phyloP scores from a whole-genome alignment of 1,140 invertebrate genomes.

The Papilio polytes region DNA sequence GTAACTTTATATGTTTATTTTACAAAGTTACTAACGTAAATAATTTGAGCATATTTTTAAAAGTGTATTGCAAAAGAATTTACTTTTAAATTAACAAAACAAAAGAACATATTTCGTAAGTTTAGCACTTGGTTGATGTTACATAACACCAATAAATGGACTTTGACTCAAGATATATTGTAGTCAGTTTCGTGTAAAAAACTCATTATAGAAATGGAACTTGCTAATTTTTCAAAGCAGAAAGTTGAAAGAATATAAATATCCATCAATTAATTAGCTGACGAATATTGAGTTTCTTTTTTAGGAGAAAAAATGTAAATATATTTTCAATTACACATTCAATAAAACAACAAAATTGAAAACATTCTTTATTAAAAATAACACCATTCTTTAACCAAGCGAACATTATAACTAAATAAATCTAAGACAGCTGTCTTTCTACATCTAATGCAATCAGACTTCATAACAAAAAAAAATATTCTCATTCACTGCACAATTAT shows the following conservation, averaged over 20 bases:
- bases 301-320: too few relatives aligned
- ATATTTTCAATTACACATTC: background rate
- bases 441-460: conserved; percentile 76
- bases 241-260: background rate
- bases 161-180: conserved; percentile 14
- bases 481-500: conserved; percentile 68
- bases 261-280: background rate
- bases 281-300: background rate
- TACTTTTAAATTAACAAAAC: background rate
- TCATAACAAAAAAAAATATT: conserved; percentile 65
- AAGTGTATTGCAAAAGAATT: background rate
- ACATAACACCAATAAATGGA: background rate
- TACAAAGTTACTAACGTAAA: too few relatives aligned
- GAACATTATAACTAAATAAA: conserved; percentile 79
- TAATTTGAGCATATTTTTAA: too few relatives aligned
- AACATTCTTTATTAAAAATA: conserved; percentile 79
- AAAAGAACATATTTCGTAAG: background rate
- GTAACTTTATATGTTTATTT: background rate
- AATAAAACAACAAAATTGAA: conserved; percentile 53
- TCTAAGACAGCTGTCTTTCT: conserved; percentile 71
- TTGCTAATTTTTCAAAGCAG: background rate
- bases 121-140: background rate
- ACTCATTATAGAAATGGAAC: conserved; percentile 17
- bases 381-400: conserved; percentile 72
- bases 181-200: background rate